Percentiles rank a stretch among this genome's conserved stretches.
Evolutionary conservation across 2,113 vertebrate species (phyloP).

Genomic region (Paralichthys olivaceus): DNA sequence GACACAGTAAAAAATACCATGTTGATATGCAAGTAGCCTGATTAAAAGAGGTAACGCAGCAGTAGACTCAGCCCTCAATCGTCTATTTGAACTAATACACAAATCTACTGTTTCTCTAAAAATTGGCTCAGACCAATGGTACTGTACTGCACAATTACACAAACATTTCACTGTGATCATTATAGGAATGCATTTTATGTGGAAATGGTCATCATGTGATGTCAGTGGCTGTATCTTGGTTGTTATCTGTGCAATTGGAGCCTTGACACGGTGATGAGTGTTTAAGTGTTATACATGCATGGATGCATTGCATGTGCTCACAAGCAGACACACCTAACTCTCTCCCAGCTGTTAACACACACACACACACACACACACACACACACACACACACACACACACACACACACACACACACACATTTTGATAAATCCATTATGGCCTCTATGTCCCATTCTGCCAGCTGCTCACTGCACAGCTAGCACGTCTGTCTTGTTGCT

Average conservation of each 20-base stretch:
- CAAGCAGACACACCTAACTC: constrained; percentile 49
- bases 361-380: constrained; percentile 29
- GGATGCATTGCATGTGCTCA: constrained; percentile 33
- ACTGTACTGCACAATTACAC: no score
- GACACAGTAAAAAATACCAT: no score
- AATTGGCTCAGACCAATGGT: no score
- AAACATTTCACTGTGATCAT: no score
- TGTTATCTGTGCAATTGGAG: constrained; percentile 21
- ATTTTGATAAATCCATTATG: constrained; percentile 70
- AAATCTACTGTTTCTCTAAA: no score
- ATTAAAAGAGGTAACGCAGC: no score
- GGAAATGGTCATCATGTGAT: not conserved
- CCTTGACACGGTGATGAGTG: constrained; percentile 43
- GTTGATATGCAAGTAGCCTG: no score
- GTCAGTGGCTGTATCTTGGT: constrained; percentile 12
- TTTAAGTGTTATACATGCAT: constrained; percentile 52
- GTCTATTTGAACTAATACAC: no score
- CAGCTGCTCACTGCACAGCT: constrained; percentile 75
- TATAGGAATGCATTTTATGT: not conserved
- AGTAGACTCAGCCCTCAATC: no score
- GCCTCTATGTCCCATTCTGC: constrained; percentile 71
- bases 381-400: constrained; percentile 33
- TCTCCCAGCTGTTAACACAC: constrained; percentile 60
- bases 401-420: constrained; percentile 33
- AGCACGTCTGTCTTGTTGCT: constrained; percentile 75